These are phyloP conservation scores for Crotalus horridus DNA, from an alignment of 2,113 vertebrate genomes.

Conservation along the genomic window DNA sequence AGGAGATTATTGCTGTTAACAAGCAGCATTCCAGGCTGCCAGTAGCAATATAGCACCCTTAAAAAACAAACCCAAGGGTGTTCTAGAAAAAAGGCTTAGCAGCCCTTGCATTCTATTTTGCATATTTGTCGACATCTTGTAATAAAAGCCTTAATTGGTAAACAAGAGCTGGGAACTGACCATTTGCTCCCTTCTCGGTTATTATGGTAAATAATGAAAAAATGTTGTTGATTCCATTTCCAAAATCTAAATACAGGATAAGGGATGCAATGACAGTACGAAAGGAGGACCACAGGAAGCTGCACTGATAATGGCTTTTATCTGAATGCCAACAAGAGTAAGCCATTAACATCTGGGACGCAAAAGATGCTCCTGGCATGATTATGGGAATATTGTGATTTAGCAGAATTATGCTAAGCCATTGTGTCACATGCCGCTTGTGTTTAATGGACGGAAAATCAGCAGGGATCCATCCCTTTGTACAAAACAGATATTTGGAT, in stretches of 20 bases:
- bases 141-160: conserved; percentile 71
- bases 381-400: conserved; percentile 57
- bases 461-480: conserved; percentile 14
- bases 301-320: conserved; percentile 44
- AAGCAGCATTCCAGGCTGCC: conserved; percentile 39
- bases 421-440: conserved; percentile 39
- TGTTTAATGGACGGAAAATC: conserved; percentile 41
- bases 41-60: conserved; percentile 52
- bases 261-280: conserved; percentile 55
- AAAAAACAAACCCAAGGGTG: conserved; percentile 49
- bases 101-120: conserved; percentile 67
- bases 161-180: conserved; percentile 64
- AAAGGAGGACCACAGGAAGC: conserved; percentile 53
- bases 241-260: conserved; percentile 67
- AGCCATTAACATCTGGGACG: conserved; percentile 47
- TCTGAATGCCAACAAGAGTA: conserved; percentile 51
- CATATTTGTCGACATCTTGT: conserved; percentile 52
- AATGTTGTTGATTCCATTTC: conserved; percentile 57
- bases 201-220: conserved; percentile 63
- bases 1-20: conserved; percentile 58
- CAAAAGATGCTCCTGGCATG: conserved; percentile 33
- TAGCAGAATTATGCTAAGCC: conserved; percentile 22
- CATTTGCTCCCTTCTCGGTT: conserved; percentile 60
- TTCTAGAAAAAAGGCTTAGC: conserved; percentile 55
- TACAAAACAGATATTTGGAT: conserved; percentile 19